Percentiles rank a stretch among this genome's conserved stretches.
These are phyloP conservation scores for Coleophora deauratella DNA, from an alignment of 2,888 invertebrate species.

Conservation along the genomic window DNA sequence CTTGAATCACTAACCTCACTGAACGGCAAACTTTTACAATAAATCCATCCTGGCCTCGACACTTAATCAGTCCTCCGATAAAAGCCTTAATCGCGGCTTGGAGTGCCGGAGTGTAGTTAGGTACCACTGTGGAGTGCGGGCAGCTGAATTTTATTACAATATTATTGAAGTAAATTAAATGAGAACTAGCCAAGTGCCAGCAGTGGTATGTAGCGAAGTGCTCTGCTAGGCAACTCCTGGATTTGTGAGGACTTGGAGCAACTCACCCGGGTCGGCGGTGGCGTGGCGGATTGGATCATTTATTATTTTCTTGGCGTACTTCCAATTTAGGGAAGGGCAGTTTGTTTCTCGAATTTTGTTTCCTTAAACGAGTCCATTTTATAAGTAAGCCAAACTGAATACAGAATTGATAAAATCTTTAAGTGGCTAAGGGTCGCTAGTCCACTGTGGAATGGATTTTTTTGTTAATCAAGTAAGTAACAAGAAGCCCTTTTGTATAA, in stretches of 20 bases:
- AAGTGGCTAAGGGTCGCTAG: too few species aligned
- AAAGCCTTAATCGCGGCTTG: constrained; percentile 70
- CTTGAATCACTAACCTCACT: constrained; percentile 70
- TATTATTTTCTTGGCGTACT: constrained; percentile 9
- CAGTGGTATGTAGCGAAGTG: not conserved
- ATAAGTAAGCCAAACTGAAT: too few species aligned
- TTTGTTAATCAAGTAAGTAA: too few species aligned
- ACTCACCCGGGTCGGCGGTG: constrained; percentile 4
- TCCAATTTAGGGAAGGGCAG: constrained; percentile 4
- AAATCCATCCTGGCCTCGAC: constrained; percentile 70
- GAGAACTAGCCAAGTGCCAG: constrained; percentile 13
- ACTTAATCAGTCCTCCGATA: constrained; percentile 72
- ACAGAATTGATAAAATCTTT: too few species aligned
- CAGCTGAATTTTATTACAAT: constrained; percentile 44
- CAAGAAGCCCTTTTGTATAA: too few species aligned
- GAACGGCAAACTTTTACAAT: constrained; percentile 73
- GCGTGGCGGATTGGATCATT: constrained; percentile 3
- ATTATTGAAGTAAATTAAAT: constrained; percentile 46
- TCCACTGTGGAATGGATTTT: too few species aligned
- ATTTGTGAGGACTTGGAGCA: constrained; percentile 9
- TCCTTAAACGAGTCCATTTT: too few species aligned
- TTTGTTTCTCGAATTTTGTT: not conserved
- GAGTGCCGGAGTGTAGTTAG: constrained; percentile 38
- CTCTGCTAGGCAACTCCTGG: not conserved
- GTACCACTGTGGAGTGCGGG: constrained; percentile 28